phyloP scores from a whole-genome alignment of 1,140 invertebrate species.

The Arion vulgaris region DNA sequence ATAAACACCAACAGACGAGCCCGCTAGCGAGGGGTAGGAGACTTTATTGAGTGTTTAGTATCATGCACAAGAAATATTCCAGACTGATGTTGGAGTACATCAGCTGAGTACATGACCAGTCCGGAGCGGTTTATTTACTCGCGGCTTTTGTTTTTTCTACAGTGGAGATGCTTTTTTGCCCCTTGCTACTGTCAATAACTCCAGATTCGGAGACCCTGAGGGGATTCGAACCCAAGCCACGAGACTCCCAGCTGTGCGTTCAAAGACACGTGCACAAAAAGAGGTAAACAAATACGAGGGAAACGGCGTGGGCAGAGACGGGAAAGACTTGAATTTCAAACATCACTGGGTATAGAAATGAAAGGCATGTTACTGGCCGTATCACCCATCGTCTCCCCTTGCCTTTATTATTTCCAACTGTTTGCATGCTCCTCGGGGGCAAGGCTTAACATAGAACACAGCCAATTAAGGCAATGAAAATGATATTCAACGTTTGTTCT shows the following conservation, averaged over 20 bases:
- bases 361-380: background rate
- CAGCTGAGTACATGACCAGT: background rate
- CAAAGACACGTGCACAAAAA: slow-evolving; percentile 30
- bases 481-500: slow-evolving; percentile 11
- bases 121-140: slow-evolving; percentile 31
- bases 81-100: background rate
- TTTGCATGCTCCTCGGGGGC: slow-evolving; percentile 21
- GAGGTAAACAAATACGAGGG: slow-evolving; percentile 14
- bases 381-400: background rate
- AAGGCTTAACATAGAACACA: background rate
- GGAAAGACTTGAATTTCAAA: slow-evolving; percentile 21
- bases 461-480: slow-evolving; percentile 10
- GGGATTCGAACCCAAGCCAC: slow-evolving; percentile 30
- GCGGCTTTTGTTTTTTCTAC: slow-evolving; percentile 32
- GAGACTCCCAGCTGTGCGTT: slow-evolving; percentile 33
- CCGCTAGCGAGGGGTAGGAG: background rate
- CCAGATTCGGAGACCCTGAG: background rate
- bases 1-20: slow-evolving; percentile 8
- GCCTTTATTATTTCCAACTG: slow-evolving; percentile 25
- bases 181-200: slow-evolving; percentile 17
- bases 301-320: slow-evolving; percentile 4
- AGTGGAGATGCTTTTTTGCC: slow-evolving; percentile 13
- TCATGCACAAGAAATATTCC: background rate
- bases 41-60: background rate
- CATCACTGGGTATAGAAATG: background rate